These are phyloP conservation scores for Melanotaenia pygmaea DNA, from an alignment of 2,797 vertebrate genomes.

Conservation along the genomic window DNA sequence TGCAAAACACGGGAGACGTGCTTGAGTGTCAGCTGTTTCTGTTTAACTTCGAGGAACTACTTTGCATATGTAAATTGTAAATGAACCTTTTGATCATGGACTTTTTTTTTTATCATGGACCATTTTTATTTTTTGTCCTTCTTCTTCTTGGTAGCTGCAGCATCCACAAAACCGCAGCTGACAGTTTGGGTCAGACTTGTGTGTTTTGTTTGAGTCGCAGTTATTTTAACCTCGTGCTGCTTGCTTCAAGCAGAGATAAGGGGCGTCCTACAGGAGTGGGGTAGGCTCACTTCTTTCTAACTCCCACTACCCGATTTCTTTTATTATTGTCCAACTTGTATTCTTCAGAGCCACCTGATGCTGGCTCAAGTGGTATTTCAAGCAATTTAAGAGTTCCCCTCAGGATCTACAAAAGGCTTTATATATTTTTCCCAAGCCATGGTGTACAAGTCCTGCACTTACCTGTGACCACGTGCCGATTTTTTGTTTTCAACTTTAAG, in stretches of 20 bases:
- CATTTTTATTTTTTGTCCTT: not conserved
- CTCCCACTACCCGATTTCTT: not conserved
- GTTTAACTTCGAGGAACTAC: no score
- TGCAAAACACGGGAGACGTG: not conserved
- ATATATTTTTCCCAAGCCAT: not conserved
- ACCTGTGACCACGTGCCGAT: not conserved
- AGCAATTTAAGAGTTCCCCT: constrained; percentile 9
- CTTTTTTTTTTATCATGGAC: no score
- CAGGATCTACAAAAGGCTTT: constrained; percentile 11
- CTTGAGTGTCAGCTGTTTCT: no score
- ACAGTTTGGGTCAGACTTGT: not conserved
- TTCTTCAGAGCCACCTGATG: not conserved
- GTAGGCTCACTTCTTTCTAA: not conserved
- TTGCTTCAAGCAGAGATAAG: constrained; percentile 21
- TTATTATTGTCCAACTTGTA: not conserved
- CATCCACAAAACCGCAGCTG: not conserved
- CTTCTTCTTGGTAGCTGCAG: not conserved
- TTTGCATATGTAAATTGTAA: no score
- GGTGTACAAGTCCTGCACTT: not conserved
- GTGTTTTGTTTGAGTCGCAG: not conserved
- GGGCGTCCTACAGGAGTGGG: not conserved
- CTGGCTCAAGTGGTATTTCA: constrained; percentile 9
- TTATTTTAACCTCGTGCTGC: constrained; percentile 1
- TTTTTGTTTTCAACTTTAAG: not conserved
- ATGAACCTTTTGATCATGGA: no score